Conservation (phyloP, 1,140 invertebrate genomes). For the Cepaea nemoralis region DNA sequence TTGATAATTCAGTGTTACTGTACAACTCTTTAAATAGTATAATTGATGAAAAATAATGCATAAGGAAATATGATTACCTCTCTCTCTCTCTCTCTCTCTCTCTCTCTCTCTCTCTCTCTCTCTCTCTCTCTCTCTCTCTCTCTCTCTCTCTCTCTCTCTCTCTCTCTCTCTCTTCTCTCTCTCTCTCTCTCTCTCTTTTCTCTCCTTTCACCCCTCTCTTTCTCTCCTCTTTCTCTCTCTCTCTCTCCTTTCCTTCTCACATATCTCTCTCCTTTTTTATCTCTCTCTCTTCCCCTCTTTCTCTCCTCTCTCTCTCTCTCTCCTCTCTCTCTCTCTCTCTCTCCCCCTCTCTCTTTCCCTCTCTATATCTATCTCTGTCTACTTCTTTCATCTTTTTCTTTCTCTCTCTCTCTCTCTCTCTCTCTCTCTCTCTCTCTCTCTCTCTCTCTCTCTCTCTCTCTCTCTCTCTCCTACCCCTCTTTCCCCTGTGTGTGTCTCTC, state of each 20-base stretch:
- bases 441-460: slow-evolving; percentile 20
- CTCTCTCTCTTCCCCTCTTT: neutral
- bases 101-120: too few relatives aligned
- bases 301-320: neutral
- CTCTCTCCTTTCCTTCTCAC: neutral
- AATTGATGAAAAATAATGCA: too few relatives aligned
- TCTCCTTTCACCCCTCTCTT: neutral
- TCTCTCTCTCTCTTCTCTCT: neutral
- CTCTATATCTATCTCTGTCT: too few relatives aligned
- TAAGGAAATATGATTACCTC: too few relatives aligned
- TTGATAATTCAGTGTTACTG: too few relatives aligned
- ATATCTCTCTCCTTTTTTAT: neutral
- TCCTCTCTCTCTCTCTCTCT: neutral
- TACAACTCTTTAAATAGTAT: too few relatives aligned
- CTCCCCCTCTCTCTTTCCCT: neutral
- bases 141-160: neutral
- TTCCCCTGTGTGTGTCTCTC: too few relatives aligned
- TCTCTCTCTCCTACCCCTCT: neutral
- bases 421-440: slow-evolving; percentile 8
- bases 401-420: slow-evolving; percentile 17
- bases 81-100: too few relatives aligned
- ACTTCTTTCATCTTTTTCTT: too few relatives aligned
- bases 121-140: too few relatives aligned
- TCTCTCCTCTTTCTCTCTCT: neutral
- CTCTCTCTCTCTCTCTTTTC: neutral